These are phyloP conservation scores for Sander lucioperca DNA, from an alignment of 2,113 vertebrate genomes.

Conservation along the genomic window DNA sequence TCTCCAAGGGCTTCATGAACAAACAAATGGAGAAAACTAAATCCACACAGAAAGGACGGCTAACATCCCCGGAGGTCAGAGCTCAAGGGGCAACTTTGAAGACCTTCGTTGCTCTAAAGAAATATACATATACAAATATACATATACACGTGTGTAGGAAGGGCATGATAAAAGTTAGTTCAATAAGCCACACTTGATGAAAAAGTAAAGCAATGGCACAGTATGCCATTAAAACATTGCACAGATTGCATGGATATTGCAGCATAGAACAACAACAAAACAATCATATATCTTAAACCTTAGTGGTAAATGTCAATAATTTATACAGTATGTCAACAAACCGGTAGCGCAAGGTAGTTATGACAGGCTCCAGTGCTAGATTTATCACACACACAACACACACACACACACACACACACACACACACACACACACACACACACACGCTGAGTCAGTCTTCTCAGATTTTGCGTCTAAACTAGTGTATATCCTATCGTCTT, in stretches of 20 bases:
- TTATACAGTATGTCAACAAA: not conserved
- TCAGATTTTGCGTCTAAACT: no score
- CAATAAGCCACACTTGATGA: not conserved
- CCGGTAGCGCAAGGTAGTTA: no score
- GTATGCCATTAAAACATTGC: constrained; percentile 1
- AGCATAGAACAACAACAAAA: constrained; percentile 3
- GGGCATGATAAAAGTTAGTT: not conserved
- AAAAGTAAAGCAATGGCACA: not conserved
- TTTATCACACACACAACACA: no score
- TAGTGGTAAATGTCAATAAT: not conserved
- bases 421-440: no score
- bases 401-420: no score
- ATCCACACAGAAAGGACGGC: not conserved
- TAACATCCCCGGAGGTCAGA: not conserved
- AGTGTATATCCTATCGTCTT: not conserved
- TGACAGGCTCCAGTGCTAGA: no score
- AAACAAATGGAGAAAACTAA: constrained; percentile 1
- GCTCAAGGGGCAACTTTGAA: not conserved
- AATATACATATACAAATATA: not conserved
- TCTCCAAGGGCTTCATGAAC: not conserved
- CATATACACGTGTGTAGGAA: not conserved
- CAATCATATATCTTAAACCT: not conserved
- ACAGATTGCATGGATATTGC: constrained; percentile 7
- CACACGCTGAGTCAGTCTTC: no score
- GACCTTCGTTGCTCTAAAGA: not conserved